phyloP scores from a whole-genome alignment of 2,113 vertebrate genomes.

The Ciconia maguari region DNA sequence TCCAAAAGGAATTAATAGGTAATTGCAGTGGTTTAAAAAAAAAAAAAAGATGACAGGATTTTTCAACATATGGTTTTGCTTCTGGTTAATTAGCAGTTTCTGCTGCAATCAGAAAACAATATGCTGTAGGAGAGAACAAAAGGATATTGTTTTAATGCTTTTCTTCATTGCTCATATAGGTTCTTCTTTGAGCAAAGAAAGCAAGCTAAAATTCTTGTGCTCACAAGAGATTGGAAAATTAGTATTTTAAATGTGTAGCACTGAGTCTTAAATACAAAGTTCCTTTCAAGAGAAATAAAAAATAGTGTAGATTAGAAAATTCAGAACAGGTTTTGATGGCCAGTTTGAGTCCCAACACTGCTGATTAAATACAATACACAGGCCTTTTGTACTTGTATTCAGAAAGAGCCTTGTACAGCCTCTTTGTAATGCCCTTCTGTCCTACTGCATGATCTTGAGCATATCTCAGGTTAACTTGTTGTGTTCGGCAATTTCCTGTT shows the following conservation, averaged over 20 bases:
- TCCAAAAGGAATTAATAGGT: neutral
- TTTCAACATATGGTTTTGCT: slow-evolving; percentile 1
- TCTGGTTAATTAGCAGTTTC: slow-evolving; percentile 26
- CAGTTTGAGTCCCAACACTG: neutral
- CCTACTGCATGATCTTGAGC: neutral
- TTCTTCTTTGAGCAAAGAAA: neutral
- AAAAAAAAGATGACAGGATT: neutral
- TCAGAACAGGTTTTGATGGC: neutral
- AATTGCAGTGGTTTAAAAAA: neutral
- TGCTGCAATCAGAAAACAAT: neutral
- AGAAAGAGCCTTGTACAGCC: neutral
- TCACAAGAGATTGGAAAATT: neutral
- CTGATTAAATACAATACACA: neutral
- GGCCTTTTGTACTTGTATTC: neutral
- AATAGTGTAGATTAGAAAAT: neutral
- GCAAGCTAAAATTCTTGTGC: neutral
- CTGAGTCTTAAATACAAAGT: neutral
- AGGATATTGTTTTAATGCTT: neutral
- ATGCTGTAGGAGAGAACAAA: neutral
- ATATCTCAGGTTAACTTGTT: neutral
- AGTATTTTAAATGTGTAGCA: neutral
- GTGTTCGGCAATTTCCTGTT: neutral
- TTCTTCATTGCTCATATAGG: neutral
- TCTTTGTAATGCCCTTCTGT: neutral
- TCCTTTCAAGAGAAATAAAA: neutral